A percentile compares a stretch with the other conserved stretches of the same genome.
Conservation (phyloP, 2,888 invertebrate genomes). For the Camponotus fellah region DNA sequence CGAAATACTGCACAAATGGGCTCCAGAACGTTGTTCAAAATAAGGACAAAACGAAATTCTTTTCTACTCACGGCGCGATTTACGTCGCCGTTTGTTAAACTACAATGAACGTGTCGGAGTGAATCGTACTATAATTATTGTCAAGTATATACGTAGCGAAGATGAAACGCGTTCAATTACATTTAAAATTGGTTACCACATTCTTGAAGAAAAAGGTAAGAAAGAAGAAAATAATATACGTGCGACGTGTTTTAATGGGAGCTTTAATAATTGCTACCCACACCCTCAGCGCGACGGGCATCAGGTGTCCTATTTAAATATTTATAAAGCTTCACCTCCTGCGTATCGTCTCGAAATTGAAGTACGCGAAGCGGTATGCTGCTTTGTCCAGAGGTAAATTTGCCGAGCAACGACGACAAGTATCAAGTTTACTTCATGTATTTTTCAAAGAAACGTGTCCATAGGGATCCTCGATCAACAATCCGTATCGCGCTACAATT, state of each 20-base stretch:
- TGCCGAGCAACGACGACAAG: conserved; percentile 32
- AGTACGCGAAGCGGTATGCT: conserved; percentile 13
- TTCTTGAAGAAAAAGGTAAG: not conserved
- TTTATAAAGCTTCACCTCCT: conserved; percentile 57
- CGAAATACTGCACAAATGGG: conserved; percentile 7
- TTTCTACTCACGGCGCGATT: conserved; percentile 18
- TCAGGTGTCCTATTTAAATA: conserved; percentile 55
- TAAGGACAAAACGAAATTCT: conserved; percentile 17
- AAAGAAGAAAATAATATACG: not conserved
- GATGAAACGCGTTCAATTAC: conserved; percentile 12
- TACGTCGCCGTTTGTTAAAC: conserved; percentile 33
- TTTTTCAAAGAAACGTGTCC: conserved; percentile 40
- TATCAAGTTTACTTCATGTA: conserved; percentile 50
- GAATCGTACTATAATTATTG: conserved; percentile 5
- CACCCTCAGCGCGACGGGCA: conserved; percentile 25
- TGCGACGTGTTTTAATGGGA: conserved; percentile 46
- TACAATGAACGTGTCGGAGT: not conserved
- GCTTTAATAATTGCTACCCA: conserved; percentile 61
- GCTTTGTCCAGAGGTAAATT: conserved; percentile 44
- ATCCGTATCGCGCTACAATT: not conserved
- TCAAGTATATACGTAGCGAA: not conserved
- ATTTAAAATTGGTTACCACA: not conserved
- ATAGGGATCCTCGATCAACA: conserved; percentile 24
- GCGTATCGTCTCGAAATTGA: conserved; percentile 41
- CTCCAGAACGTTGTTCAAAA: not conserved